Evolutionary conservation across 2,888 invertebrate genomes (phyloP).

Genomic region (Cabera pusaria): DNA sequence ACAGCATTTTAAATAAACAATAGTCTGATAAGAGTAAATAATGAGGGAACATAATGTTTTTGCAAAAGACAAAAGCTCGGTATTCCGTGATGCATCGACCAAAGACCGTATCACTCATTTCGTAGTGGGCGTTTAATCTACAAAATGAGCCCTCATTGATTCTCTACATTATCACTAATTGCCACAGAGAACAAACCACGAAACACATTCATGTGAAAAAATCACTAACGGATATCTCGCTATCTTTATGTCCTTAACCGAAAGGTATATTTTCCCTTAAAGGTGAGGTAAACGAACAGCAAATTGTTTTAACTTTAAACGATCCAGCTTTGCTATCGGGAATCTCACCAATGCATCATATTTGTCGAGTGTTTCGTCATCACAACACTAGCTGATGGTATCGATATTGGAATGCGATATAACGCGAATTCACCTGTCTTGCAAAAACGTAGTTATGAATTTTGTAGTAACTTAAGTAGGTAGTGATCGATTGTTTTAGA

Average conservation of each 20-base stretch:
- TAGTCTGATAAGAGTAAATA: too few relatives aligned
- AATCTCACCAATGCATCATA: slow-evolving; percentile 77
- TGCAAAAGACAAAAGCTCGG: slow-evolving; percentile 26
- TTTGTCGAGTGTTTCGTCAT: slow-evolving; percentile 75
- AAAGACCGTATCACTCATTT: slow-evolving; percentile 63
- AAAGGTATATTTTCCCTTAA: too few relatives aligned
- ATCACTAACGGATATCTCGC: too few relatives aligned
- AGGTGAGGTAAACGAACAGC: slow-evolving; percentile 5
- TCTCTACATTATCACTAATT: slow-evolving; percentile 69
- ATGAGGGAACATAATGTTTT: slow-evolving; percentile 1
- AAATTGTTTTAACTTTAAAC: slow-evolving; percentile 41
- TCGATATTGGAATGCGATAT: slow-evolving; percentile 59
- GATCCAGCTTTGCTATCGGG: slow-evolving; percentile 56
- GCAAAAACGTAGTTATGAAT: slow-evolving; percentile 8
- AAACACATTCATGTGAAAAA: slow-evolving; percentile 18
- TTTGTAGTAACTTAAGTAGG: not conserved
- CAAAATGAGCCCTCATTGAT: slow-evolving; percentile 73
- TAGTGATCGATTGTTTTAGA: slow-evolving; percentile 10
- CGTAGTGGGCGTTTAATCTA: slow-evolving; percentile 62
- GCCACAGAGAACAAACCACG: slow-evolving; percentile 48
- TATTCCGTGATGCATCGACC: slow-evolving; percentile 48
- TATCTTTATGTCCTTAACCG: too few relatives aligned
- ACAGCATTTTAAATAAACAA: too few relatives aligned
- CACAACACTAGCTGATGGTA: slow-evolving; percentile 51
- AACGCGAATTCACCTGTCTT: slow-evolving; percentile 45